Percentiles rank a stretch among this genome's conserved stretches.
These are phyloP conservation scores for Oligia fasciuncula DNA, from an alignment of 2,888 invertebrate species.

Conservation along the genomic window DNA sequence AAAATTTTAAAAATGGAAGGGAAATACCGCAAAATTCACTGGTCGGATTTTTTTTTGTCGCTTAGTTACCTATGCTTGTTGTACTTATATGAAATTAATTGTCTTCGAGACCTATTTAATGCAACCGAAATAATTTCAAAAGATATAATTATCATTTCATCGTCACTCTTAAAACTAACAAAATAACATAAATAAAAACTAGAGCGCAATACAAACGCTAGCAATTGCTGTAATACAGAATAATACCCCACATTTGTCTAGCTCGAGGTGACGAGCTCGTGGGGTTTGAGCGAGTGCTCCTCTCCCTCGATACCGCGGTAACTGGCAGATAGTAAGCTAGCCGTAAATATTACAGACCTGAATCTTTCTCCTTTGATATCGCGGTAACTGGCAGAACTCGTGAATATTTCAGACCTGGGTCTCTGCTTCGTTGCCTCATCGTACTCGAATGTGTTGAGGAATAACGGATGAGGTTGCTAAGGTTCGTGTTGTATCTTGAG, in stretches of 20 bases:
- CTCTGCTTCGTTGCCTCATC: neutral
- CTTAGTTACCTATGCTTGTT: neutral
- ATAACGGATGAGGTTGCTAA: neutral
- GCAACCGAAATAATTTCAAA: neutral
- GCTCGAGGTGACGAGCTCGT: slow-evolving; percentile 19
- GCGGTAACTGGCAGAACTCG: neutral
- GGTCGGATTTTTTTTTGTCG: no score
- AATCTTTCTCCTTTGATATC: slow-evolving; percentile 1
- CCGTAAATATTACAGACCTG: slow-evolving; percentile 23
- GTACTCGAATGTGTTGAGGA: neutral
- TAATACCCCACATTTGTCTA: slow-evolving; percentile 52
- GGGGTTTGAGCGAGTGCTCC: neutral
- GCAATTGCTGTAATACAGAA: slow-evolving; percentile 49
- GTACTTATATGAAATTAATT: neutral
- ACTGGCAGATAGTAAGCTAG: neutral
- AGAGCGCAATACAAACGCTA: slow-evolving; percentile 15
- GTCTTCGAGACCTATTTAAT: neutral
- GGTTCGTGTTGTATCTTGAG: neutral
- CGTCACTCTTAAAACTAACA: neutral
- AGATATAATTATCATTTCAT: neutral
- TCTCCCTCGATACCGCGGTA: neutral
- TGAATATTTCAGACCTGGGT: slow-evolving; percentile 15
- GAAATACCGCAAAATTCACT: neutral
- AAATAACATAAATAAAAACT: slow-evolving; percentile 11
- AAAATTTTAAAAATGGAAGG: neutral